phyloP scores from a whole-genome alignment of 1,140 invertebrate genomes.

The Triops longicaudatus region DNA sequence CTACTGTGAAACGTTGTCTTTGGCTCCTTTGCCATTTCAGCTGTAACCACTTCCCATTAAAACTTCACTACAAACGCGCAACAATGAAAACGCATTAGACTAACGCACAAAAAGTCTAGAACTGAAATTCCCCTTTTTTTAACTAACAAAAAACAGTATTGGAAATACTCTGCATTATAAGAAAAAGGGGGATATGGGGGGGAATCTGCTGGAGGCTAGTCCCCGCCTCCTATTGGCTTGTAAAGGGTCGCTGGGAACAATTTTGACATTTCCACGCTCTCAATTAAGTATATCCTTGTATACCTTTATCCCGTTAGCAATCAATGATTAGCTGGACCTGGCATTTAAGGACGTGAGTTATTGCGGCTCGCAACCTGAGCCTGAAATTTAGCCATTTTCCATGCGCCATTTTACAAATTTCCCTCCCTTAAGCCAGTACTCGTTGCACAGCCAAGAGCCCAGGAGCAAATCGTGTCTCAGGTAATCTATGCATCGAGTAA shows the following conservation, averaged over 20 bases:
- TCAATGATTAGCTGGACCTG: slow-evolving; percentile 11
- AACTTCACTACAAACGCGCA: too few relatives aligned
- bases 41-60: too few relatives aligned
- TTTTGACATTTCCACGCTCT: not conserved
- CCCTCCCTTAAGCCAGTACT: too few relatives aligned
- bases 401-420: not conserved
- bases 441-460: not conserved
- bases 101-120: too few relatives aligned
- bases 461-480: not conserved
- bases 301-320: not conserved
- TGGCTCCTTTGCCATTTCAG: not conserved
- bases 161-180: too few relatives aligned
- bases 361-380: not conserved
- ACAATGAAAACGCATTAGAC: too few relatives aligned
- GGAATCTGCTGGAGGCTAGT: not conserved
- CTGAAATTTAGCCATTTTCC: not conserved
- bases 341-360: not conserved
- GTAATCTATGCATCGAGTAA: not conserved
- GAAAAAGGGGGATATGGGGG: too few relatives aligned
- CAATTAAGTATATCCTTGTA: slow-evolving; percentile 1
- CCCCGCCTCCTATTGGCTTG: not conserved
- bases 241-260: not conserved
- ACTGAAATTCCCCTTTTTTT: too few relatives aligned
- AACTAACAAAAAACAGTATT: too few relatives aligned
- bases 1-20: not conserved